Percentiles rank a stretch among this genome's conserved stretches.
Conservation (phyloP, 2,888 invertebrate species). For the Campoletis raptor region DNA sequence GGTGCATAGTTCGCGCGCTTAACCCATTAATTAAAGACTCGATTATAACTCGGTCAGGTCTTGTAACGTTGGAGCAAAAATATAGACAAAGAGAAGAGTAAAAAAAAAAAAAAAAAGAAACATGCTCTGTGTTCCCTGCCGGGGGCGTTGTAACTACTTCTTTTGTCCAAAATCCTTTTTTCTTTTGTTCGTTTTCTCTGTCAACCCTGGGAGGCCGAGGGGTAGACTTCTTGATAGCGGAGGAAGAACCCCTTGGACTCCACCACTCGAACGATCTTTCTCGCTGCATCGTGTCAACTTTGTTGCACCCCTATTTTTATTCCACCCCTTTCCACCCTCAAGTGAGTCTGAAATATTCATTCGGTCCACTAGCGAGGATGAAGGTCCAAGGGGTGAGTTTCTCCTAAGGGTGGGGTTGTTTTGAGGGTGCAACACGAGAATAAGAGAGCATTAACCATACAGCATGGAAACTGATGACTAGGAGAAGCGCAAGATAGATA, state of each 20-base stretch:
- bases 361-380: slow-evolving; percentile 19
- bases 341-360: slow-evolving; percentile 60
- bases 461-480: neutral
- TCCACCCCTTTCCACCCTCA: neutral
- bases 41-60: slow-evolving; percentile 72
- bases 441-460: slow-evolving; percentile 14
- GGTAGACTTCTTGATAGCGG: slow-evolving; percentile 25
- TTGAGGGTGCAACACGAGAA: neutral
- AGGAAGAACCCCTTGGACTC: slow-evolving; percentile 5
- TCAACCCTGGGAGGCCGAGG: slow-evolving; percentile 47
- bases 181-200: slow-evolving; percentile 55
- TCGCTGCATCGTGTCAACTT: slow-evolving; percentile 61
- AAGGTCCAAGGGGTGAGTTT: neutral
- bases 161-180: slow-evolving; percentile 61
- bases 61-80: slow-evolving; percentile 32
- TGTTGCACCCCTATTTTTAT: slow-evolving; percentile 52
- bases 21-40: slow-evolving; percentile 70
- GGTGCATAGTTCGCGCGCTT: slow-evolving; percentile 55
- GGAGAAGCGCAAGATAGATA: slow-evolving; percentile 19
- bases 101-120: slow-evolving; percentile 22
- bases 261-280: slow-evolving; percentile 27
- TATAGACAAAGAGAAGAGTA: neutral
- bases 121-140: slow-evolving; percentile 37
- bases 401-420: neutral
- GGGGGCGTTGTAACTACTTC: slow-evolving; percentile 63